Conservation (phyloP, 2,797 vertebrate species). For the Sebastes jordani region DNA sequence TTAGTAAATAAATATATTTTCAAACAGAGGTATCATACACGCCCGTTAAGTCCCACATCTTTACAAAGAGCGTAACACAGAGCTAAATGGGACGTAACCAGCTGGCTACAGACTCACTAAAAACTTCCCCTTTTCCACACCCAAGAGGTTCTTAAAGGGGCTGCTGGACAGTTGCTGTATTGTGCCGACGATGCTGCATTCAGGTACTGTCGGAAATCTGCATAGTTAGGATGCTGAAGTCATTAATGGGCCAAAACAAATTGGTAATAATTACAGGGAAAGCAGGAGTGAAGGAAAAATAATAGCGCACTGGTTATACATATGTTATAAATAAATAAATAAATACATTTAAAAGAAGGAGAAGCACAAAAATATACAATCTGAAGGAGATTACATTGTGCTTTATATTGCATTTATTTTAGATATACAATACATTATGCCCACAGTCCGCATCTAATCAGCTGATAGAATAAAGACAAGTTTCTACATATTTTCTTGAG, state of each 20-base stretch:
- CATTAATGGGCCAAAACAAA: not conserved
- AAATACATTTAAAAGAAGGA: not conserved
- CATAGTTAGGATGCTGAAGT: rapidly evolving
- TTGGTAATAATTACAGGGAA: not conserved
- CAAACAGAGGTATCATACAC: no score
- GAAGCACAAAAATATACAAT: not conserved
- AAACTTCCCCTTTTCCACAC: constrained; percentile 67
- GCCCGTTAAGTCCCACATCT: not conserved
- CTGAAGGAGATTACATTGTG: not conserved
- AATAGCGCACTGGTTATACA: not conserved
- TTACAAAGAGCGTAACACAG: not conserved
- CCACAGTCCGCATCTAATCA: not conserved
- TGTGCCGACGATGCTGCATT: constrained; percentile 12
- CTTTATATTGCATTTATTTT: not conserved
- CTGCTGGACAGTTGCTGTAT: not conserved
- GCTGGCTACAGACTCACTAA: constrained; percentile 12
- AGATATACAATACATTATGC: not conserved
- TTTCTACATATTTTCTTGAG: not conserved
- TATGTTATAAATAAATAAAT: not conserved
- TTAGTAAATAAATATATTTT: not conserved
- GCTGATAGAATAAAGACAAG: not conserved
- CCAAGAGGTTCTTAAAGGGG: constrained; percentile 78
- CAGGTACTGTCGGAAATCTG: not conserved
- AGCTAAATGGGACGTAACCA: constrained; percentile 46
- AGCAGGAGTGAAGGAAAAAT: not conserved